Evolutionary conservation across 1,140 invertebrate species (phyloP).

Genomic region (Bemisia tabaci): DNA sequence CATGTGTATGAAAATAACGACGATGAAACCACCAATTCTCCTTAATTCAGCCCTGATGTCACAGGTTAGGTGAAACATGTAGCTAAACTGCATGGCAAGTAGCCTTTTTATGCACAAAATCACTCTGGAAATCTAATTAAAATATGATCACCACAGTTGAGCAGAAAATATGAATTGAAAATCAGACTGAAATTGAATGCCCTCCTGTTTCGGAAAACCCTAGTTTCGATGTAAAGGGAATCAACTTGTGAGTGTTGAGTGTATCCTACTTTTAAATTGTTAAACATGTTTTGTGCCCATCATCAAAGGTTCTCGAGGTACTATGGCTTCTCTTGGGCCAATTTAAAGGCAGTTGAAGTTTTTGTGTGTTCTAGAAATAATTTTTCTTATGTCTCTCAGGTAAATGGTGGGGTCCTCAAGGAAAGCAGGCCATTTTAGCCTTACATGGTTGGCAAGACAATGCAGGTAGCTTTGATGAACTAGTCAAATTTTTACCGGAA

Average conservation of each 20-base stretch:
- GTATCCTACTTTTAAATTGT: background rate
- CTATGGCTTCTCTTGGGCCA: background rate
- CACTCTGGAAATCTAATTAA: too few species aligned
- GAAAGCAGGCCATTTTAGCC: slow-evolving; percentile 56
- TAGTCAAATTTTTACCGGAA: slow-evolving; percentile 52
- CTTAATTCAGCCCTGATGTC: too few species aligned
- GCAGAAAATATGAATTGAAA: too few species aligned
- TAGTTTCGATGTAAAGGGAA: background rate
- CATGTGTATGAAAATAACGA: too few species aligned
- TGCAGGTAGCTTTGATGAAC: slow-evolving; percentile 64
- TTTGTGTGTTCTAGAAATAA: background rate
- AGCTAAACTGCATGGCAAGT: too few species aligned
- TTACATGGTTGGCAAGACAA: slow-evolving; percentile 85
- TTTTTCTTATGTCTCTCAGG: slow-evolving; percentile 32
- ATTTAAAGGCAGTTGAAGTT: too few species aligned
- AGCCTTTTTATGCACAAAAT: too few species aligned
- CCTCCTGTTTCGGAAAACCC: background rate
- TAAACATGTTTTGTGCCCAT: background rate
- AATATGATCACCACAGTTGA: too few species aligned
- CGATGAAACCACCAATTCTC: too few species aligned
- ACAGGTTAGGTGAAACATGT: too few species aligned
- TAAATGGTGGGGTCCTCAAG: slow-evolving; percentile 62
- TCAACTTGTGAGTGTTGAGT: background rate
- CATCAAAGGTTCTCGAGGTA: background rate
- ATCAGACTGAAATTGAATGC: too few species aligned